phyloP scores from a whole-genome alignment of 2,113 vertebrate species.

The Chamaetylas fuelleborni region DNA sequence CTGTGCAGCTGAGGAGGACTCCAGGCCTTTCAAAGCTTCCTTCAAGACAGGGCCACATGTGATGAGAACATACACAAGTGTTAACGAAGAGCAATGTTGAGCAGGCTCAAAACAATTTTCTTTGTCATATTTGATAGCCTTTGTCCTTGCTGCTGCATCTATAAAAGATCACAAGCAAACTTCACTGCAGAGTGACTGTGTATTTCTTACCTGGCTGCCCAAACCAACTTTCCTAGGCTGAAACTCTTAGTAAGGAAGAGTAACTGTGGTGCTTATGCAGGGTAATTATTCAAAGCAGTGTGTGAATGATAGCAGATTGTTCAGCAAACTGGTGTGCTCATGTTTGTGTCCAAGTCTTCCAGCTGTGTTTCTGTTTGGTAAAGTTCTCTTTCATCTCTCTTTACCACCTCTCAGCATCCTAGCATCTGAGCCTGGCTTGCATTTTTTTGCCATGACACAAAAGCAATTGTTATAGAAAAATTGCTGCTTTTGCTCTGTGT shows the following conservation, averaged over 20 bases:
- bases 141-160: not conserved
- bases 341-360: not conserved
- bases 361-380: not conserved
- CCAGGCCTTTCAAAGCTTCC: not conserved
- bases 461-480: not conserved
- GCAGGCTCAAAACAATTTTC: not conserved
- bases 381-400: not conserved
- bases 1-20: not conserved
- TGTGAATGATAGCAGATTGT: not conserved
- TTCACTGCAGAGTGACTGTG: not conserved
- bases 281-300: not conserved
- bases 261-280: not conserved
- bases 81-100: not conserved
- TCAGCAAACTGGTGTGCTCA: not conserved
- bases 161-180: not conserved
- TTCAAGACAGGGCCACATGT: not conserved
- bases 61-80: not conserved
- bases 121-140: not conserved
- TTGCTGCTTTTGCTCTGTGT: not conserved
- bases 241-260: not conserved
- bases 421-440: not conserved
- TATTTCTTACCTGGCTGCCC: not conserved
- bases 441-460: not conserved
- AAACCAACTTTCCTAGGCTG: not conserved
- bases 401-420: not conserved